phyloP scores from a whole-genome alignment of 2,888 invertebrate genomes.

The Tenthredo livida region DNA sequence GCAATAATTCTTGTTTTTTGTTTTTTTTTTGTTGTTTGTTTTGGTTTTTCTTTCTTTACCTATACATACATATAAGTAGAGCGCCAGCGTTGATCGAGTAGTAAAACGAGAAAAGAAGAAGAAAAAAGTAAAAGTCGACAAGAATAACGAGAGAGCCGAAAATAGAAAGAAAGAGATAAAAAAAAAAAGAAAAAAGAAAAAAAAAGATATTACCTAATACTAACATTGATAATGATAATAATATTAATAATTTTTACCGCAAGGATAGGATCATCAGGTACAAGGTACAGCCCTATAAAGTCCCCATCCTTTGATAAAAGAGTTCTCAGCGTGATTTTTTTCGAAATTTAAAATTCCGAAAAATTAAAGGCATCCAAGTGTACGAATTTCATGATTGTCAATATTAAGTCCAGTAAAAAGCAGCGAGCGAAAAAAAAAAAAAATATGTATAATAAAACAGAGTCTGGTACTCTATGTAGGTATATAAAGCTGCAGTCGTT shows the following conservation, averaged over 20 bases:
- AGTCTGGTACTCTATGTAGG: not conserved
- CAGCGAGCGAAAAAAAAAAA: not conserved
- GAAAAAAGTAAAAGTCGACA: not conserved
- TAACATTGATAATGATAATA: conserved; percentile 21
- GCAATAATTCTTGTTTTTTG: not conserved
- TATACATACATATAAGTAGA: conserved; percentile 3
- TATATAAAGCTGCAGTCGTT: conserved; percentile 8
- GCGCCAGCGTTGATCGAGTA: not conserved
- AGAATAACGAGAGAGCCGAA: not conserved
- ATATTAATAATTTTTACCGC: conserved; percentile 34
- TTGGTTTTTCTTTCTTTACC: not conserved
- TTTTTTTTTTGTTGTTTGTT: not conserved
- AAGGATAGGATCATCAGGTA: conserved; percentile 73
- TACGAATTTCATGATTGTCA: conserved; percentile 12
- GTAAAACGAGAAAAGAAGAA: not conserved
- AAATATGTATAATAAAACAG: not conserved
- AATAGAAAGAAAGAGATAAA: not conserved
- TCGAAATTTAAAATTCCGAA: not conserved
- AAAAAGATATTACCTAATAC: not conserved
- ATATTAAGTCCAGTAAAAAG: not conserved
- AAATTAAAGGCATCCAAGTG: not conserved
- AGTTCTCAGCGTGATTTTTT: not conserved
- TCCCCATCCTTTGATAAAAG: conserved; percentile 68
- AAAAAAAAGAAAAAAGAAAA: not conserved
- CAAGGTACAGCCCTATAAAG: conserved; percentile 73